Conservation (phyloP, 2,113 vertebrate genomes). For the Lethenteron reissneri region DNA sequence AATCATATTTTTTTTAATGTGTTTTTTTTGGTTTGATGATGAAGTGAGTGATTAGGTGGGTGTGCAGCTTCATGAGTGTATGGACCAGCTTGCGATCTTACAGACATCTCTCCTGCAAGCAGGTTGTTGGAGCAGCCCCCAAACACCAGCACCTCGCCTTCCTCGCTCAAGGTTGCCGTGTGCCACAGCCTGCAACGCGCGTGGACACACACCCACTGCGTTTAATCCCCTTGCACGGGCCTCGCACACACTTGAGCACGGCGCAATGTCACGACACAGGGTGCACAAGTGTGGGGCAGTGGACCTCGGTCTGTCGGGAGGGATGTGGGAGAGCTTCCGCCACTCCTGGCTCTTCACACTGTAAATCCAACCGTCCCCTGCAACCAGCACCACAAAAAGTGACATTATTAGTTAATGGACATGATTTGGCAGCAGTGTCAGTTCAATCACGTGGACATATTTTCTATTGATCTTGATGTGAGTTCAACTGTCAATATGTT, state of each 20-base stretch:
- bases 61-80: neutral
- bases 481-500: no score
- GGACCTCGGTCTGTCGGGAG: slow-evolving; percentile 60
- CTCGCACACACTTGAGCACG: no score
- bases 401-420: neutral
- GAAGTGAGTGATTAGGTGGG: neutral
- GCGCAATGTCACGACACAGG: no score
- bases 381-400: slow-evolving; percentile 10
- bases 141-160: slow-evolving; percentile 81
- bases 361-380: slow-evolving; percentile 85
- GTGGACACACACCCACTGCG: neutral
- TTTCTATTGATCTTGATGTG: no score
- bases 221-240: no score
- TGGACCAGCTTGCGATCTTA: slow-evolving; percentile 24
- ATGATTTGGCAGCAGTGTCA: no score
- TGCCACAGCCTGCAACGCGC: slow-evolving; percentile 61
- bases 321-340: slow-evolving; percentile 56
- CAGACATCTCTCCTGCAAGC: slow-evolving; percentile 59
- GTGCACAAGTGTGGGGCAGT: neutral
- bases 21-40: neutral
- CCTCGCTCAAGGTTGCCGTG: slow-evolving; percentile 58
- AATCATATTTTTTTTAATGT: neutral
- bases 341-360: slow-evolving; percentile 67
- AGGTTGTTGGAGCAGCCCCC: slow-evolving; percentile 94
- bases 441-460: no score